Evolutionary conservation across 2,888 invertebrate species (phyloP).

Genomic region (Tetanocera ferruginea): DNA sequence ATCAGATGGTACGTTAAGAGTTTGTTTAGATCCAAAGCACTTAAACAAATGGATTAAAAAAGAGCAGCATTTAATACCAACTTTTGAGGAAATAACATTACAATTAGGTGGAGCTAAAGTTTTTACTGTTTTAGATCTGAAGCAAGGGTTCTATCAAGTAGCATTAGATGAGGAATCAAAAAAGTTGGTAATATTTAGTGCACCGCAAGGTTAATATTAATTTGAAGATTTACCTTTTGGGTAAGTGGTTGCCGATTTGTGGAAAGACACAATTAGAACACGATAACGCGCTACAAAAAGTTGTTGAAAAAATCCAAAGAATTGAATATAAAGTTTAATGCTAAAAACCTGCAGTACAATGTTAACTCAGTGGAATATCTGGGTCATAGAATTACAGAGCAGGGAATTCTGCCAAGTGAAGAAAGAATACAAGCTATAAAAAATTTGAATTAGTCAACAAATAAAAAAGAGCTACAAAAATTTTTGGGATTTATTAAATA

Average conservation of each 20-base stretch:
- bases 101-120: background rate
- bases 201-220: slow-evolving; percentile 43
- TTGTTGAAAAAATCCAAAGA: slow-evolving; percentile 52
- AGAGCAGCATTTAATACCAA: background rate
- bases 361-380: slow-evolving; percentile 52
- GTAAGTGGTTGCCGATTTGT: slow-evolving; percentile 43
- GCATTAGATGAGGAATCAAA: slow-evolving; percentile 27
- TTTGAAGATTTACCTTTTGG: slow-evolving; percentile 47
- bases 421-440: slow-evolving; percentile 25
- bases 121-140: background rate
- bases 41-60: background rate
- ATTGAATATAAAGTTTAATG: slow-evolving; percentile 56
- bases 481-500: slow-evolving; percentile 44
- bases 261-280: slow-evolving; percentile 43
- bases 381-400: slow-evolving; percentile 42
- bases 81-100: background rate
- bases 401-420: slow-evolving; percentile 31
- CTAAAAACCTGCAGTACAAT: slow-evolving; percentile 40
- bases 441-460: background rate
- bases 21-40: background rate
- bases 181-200: slow-evolving; percentile 34
- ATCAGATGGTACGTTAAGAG: background rate
- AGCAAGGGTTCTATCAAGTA: slow-evolving; percentile 40
- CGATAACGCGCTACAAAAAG: slow-evolving; percentile 49
- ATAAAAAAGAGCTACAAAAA: slow-evolving; percentile 30